Percentiles rank a stretch among this genome's conserved stretches.
Conservation (phyloP, 2,888 invertebrate genomes). For the Lasioglossum oenotherae region DNA sequence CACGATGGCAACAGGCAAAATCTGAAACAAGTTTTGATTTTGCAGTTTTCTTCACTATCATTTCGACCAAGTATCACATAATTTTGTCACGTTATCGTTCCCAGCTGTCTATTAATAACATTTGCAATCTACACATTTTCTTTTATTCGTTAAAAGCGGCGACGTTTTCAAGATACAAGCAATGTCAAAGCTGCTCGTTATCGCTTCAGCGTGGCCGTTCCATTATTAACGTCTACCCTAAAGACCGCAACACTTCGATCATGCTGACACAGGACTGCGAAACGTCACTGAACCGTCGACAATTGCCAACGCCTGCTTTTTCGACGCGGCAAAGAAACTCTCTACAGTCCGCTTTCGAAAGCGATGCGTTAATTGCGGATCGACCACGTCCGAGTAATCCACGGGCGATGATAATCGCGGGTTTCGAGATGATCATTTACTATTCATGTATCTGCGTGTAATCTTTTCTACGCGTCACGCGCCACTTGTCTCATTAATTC, state of each 20-base stretch:
- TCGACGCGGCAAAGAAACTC: background rate
- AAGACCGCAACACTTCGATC: background rate
- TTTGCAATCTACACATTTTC: too few relatives aligned
- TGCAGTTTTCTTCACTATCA: too few relatives aligned
- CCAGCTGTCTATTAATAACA: too few relatives aligned
- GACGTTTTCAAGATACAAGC: background rate
- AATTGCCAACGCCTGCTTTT: background rate
- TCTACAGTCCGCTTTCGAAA: slow-evolving; percentile 9
- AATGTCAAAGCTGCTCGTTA: background rate
- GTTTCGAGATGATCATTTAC: slow-evolving; percentile 18
- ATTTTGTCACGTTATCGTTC: too few relatives aligned
- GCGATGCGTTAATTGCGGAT: slow-evolving; percentile 7
- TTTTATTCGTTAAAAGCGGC: background rate
- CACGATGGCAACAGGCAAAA: too few relatives aligned
- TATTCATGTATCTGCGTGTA: slow-evolving; percentile 29
- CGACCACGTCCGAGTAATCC: background rate
- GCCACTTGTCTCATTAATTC: slow-evolving; percentile 38
- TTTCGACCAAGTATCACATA: too few relatives aligned
- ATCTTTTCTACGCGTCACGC: slow-evolving; percentile 24
- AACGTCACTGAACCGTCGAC: background rate
- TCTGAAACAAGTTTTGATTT: too few relatives aligned
- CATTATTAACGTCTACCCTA: background rate
- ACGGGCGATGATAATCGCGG: slow-evolving; percentile 12
- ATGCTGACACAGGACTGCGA: background rate
- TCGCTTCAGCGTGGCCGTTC: background rate